Evolutionary conservation across 2,113 vertebrate species (phyloP).

Genomic region (Deroptyus accipitrinus): DNA sequence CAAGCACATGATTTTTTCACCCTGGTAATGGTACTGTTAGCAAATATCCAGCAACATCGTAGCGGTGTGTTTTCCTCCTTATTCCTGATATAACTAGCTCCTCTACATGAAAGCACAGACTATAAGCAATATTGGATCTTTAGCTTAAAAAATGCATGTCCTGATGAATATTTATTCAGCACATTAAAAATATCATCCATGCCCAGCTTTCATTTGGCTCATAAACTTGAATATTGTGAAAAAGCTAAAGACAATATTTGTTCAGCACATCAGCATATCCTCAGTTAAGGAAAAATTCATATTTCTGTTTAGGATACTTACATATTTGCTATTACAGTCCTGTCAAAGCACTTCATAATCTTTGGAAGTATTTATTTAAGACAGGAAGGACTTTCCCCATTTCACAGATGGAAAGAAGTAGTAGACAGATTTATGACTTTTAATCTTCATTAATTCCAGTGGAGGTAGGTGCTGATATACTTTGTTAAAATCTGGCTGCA

Average conservation of each 20-base stretch:
- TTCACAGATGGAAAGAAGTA: slow-evolving; percentile 13
- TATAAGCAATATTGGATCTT: slow-evolving; percentile 29
- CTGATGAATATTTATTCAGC: slow-evolving; percentile 49
- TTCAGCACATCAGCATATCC: not conserved
- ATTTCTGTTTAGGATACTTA: not conserved
- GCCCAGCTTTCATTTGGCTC: slow-evolving; percentile 30
- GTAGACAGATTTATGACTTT: not conserved
- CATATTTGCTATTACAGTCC: not conserved
- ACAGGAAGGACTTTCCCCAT: not conserved
- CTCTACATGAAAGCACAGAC: slow-evolving; percentile 2
- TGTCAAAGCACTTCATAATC: not conserved
- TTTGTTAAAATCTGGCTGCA: not conserved
- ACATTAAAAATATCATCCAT: slow-evolving; percentile 27
- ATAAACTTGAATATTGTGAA: slow-evolving; percentile 7
- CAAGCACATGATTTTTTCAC: not conserved
- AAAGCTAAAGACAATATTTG: slow-evolving; percentile 13
- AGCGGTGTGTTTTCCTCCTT: not conserved
- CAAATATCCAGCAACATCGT: slow-evolving; percentile 1
- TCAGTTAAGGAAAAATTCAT: not conserved
- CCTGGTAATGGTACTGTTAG: not conserved
- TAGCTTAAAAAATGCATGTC: slow-evolving; percentile 39
- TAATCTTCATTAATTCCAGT: slow-evolving; percentile 5
- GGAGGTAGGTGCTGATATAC: not conserved
- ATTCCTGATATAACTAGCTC: not conserved
- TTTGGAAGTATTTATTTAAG: not conserved